These are phyloP conservation scores for Heterocephalus glaber DNA, from an alignment of 2,113 vertebrate genomes.

Conservation along the genomic window DNA sequence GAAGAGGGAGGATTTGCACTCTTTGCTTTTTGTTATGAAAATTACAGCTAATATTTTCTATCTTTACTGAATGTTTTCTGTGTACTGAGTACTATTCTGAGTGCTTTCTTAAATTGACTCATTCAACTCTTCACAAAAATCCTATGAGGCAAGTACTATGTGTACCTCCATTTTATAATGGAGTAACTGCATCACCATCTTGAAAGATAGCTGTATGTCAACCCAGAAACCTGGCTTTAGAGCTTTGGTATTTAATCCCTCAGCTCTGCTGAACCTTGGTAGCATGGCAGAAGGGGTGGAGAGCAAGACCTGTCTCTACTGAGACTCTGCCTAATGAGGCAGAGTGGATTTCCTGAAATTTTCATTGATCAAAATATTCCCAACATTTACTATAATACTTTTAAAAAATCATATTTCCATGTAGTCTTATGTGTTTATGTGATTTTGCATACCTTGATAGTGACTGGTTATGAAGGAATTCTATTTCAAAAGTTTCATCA, in stretches of 20 bases:
- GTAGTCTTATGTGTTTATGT: background rate
- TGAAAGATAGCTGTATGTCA: background rate
- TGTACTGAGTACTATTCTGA: background rate
- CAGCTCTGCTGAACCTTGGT: background rate
- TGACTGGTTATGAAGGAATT: background rate
- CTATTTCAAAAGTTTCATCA: background rate
- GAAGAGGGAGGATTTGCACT: background rate
- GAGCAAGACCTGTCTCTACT: background rate
- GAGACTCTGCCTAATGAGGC: background rate
- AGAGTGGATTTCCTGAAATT: background rate
- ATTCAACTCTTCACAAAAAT: background rate
- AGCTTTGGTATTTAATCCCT: background rate
- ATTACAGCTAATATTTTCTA: background rate
- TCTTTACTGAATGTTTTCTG: background rate
- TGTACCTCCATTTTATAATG: background rate
- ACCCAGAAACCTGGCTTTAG: background rate
- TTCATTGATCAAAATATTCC: background rate
- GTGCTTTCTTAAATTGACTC: slow-evolving; percentile 29
- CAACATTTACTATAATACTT: background rate
- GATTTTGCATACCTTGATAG: background rate
- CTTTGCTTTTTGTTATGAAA: slow-evolving; percentile 13
- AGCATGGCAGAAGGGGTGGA: no score
- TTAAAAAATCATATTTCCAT: background rate
- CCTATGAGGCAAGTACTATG: background rate
- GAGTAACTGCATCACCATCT: background rate